These are phyloP conservation scores for Rhynchomys soricoides DNA, from an alignment of 2,113 vertebrate genomes.

Conservation along the genomic window DNA sequence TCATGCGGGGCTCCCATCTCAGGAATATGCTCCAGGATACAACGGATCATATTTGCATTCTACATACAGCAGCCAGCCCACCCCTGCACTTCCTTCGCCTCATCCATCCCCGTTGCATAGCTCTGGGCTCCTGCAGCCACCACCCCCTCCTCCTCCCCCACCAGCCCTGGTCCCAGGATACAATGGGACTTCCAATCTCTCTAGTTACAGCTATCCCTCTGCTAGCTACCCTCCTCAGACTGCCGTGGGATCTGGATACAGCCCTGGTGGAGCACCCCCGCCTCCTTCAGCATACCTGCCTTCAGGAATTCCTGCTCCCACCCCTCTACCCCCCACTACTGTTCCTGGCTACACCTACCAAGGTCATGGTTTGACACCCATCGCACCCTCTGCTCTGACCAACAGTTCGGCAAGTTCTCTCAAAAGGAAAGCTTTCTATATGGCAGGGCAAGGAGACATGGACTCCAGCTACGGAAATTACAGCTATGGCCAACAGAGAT, in stretches of 20 bases:
- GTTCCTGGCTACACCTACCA: slow-evolving; percentile 97
- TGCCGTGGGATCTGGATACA: slow-evolving; percentile 94
- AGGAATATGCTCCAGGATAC: slow-evolving; percentile 98
- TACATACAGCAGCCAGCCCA: slow-evolving; percentile 94
- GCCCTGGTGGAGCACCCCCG: slow-evolving; percentile 94
- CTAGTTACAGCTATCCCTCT: slow-evolving; percentile 96
- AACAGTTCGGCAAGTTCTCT: slow-evolving; percentile 96
- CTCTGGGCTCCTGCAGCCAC: slow-evolving; percentile 95
- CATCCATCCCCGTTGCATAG: slow-evolving; percentile 98
- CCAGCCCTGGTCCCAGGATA: slow-evolving; percentile 96
- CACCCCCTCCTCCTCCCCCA: slow-evolving; percentile 91
- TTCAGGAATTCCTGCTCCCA: slow-evolving; percentile 97
- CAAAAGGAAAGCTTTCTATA: slow-evolving; percentile 99
- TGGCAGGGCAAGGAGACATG: slow-evolving; percentile 98
- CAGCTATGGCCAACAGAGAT: slow-evolving; percentile 98
- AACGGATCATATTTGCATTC: slow-evolving; percentile 98
- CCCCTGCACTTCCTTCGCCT: slow-evolving; percentile 95
- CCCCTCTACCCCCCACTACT: slow-evolving; percentile 95
- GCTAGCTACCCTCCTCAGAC: slow-evolving; percentile 96
- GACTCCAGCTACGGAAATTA: slow-evolving; percentile 98
- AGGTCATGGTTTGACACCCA: slow-evolving; percentile 94
- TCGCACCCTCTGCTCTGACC: slow-evolving; percentile 95
- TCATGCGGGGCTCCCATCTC: slow-evolving; percentile 96
- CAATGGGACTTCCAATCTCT: slow-evolving; percentile 96
- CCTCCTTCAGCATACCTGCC: slow-evolving; percentile 96